phyloP scores from a whole-genome alignment of 2,888 invertebrate species.

The Noctua fimbriata region DNA sequence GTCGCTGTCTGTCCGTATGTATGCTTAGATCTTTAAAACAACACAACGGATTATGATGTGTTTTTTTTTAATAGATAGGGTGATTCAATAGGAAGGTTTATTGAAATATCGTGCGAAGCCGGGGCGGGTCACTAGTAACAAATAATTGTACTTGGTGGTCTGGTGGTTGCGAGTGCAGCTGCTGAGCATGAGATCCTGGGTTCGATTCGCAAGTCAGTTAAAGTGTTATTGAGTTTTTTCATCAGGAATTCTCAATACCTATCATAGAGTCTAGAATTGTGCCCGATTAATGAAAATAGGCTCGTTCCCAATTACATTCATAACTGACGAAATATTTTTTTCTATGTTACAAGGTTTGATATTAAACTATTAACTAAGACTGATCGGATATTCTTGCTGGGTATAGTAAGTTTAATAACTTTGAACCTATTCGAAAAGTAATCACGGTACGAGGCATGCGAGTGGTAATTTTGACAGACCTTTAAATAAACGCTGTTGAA shows the following conservation, averaged over 20 bases:
- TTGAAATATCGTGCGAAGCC: too few relatives aligned
- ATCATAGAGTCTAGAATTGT: neutral
- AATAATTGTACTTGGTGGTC: neutral
- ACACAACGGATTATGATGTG: too few relatives aligned
- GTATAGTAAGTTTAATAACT: neutral
- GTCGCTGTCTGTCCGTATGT: too few relatives aligned
- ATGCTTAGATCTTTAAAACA: too few relatives aligned
- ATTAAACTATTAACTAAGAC: neutral
- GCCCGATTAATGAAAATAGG: neutral
- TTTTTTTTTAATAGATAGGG: too few relatives aligned
- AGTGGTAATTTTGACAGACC: neutral
- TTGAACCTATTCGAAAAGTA: neutral
- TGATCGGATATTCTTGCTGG: neutral
- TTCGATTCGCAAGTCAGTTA: neutral
- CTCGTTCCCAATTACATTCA: too few relatives aligned
- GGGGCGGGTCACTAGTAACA: too few relatives aligned
- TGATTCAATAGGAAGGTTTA: too few relatives aligned
- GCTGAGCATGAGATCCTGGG: neutral
- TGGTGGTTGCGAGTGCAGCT: neutral
- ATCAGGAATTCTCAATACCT: neutral
- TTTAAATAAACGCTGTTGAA: too few relatives aligned
- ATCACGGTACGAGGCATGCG: too few relatives aligned
- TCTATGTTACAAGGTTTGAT: neutral
- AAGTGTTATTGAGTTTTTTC: neutral
- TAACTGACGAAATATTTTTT: neutral